A percentile compares a stretch with the other conserved stretches of the same genome.
phyloP scores from a whole-genome alignment of 2,888 invertebrate genomes.

The Ptycholaimellus sp. region DNA sequence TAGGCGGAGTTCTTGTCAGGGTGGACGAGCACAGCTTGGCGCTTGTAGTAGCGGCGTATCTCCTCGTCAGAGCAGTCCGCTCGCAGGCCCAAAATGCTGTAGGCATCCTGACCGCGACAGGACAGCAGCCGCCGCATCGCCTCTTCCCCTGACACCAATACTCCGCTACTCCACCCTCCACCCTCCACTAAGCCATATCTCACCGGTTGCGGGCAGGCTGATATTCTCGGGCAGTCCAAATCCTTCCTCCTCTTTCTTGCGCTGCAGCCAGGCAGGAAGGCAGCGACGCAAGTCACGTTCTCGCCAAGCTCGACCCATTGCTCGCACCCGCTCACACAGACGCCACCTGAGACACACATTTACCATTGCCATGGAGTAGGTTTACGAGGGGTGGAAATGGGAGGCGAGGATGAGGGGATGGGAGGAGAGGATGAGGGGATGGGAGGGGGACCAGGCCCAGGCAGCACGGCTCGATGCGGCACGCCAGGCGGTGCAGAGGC shows the following conservation, averaged over 20 bases:
- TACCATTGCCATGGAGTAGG: no score
- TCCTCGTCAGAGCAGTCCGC: slow-evolving; percentile 70
- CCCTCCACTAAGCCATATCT: no score
- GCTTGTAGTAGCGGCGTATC: slow-evolving; percentile 72
- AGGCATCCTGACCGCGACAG: slow-evolving; percentile 83
- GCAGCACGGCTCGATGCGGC: neutral
- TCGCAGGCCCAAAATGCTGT: slow-evolving; percentile 65
- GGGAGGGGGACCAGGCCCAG: no score
- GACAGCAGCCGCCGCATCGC: slow-evolving; percentile 73
- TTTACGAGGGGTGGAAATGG: no score
- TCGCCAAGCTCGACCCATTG: no score
- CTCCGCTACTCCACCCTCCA: no score
- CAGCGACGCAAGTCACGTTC: no score
- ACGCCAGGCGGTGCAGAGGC: neutral
- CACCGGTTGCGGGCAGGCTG: slow-evolving; percentile 43
- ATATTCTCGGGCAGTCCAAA: slow-evolving; percentile 47
- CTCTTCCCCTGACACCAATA: slow-evolving; percentile 44
- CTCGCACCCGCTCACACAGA: no score
- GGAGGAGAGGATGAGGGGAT: neutral
- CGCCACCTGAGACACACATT: no score
- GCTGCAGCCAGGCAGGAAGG: no score
- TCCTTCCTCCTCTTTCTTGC: no score
- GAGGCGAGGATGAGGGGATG: neutral
- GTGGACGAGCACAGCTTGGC: slow-evolving; percentile 75
- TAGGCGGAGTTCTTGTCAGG: slow-evolving; percentile 85